Base-by-base conservation (phyloP, 1,140 invertebrate species). In the Pseudoatta argentina region DNA sequence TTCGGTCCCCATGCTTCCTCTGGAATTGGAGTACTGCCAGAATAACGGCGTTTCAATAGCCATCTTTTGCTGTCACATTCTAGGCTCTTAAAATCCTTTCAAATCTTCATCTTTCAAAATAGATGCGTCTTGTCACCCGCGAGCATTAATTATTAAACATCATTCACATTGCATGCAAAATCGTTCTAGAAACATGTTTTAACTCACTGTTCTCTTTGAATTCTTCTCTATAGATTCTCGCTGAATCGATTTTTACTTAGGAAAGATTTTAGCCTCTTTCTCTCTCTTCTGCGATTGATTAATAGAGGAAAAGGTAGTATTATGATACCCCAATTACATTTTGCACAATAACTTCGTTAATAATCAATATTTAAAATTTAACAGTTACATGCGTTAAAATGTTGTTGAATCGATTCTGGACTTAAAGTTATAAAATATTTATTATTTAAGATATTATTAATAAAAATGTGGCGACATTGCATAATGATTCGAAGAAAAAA, bases 1-100 rank as follows among this genome's bases (percentile, higher is more conserved):
- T 66, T 44, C 64, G 34, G 48, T 57, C 16, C 64, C 77, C 21
- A 69, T 53, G 53, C 76, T 86, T 81, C 64, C 76, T 81, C 51
- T 81, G 39, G 55, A 86, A 86, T 86, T 86, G 85, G 85, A 86
- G 34, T 69, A 53, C 8, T 61, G 85, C 85, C 76, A 86, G 85
- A 61, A 48, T 14, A 66, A n/a, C 85, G 85, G 53, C 34, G 53
- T 81, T 86, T 81, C 76, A 81, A 86, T 81, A 78, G 39, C 34
- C 48, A 85, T 77, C 82, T 85, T 85, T 83, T 66, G 82, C 48
- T n/a, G 75, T 85, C 66, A 78, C 73, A 27, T 73, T 61, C 57
- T 30, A 53, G 67, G 2, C 55, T 73, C 59, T 69, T 27, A 67
- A 34, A 78, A 30, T 39, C 3, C 16, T 71, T 81, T 76, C 55